Evolutionary conservation across 2,797 vertebrate species (phyloP).

Genomic region (Myotis pilosus): DNA sequence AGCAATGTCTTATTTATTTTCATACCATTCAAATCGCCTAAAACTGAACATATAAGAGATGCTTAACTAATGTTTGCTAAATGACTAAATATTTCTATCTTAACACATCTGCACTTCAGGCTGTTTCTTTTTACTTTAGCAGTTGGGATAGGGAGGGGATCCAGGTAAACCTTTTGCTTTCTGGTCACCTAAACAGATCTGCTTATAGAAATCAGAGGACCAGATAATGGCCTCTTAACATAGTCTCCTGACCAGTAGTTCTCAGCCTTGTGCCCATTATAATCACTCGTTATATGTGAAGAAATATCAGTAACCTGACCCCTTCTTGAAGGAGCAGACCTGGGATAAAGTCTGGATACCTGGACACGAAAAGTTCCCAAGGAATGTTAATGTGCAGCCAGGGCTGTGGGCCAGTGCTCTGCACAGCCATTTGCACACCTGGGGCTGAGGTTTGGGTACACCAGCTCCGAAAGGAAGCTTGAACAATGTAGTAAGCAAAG

Average conservation of each 20-base stretch:
- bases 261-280: not conserved
- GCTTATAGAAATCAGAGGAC: not conserved
- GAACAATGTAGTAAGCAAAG: constrained; percentile 53
- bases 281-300: not conserved
- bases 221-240: not conserved
- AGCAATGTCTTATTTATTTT: not conserved
- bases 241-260: not conserved
- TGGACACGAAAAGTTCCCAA: not conserved
- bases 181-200: not conserved
- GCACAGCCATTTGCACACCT: not conserved
- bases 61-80: not conserved
- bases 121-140: not conserved
- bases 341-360: not conserved
- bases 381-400: not conserved
- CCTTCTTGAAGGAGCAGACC: not conserved
- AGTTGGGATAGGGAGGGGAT: not conserved
- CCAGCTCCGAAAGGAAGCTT: constrained; percentile 37
- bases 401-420: not conserved
- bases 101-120: not conserved
- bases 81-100: not conserved
- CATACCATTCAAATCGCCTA: not conserved
- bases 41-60: not conserved
- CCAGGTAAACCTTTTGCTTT: not conserved
- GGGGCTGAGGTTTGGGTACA: not conserved
- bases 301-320: not conserved